Base-by-base conservation (phyloP, 2,888 invertebrate species). In the Acheta domesticus region DNA sequence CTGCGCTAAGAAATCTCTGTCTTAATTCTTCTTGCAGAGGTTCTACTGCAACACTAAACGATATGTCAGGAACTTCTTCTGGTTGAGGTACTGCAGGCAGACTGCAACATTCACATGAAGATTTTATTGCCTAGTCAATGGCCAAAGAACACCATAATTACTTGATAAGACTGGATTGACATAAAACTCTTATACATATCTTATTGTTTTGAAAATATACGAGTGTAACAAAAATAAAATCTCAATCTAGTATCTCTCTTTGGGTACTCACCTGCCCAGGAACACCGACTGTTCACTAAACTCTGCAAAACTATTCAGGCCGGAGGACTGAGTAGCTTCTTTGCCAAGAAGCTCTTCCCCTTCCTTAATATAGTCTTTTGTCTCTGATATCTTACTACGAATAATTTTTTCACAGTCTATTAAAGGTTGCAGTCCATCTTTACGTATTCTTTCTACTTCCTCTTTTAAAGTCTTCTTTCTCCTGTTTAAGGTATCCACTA, bases 21-120 rank as follows among this genome's bases (percentile, higher is more conserved):
- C 83, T 80, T 48, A 86, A 79, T 73, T 85, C 81, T 36, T 76
- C 73, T 36, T 87, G 84, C 19, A 87, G 85, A 16, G 86, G 83
- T 23, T 84, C 85, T n/a, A 85, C 83, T 49, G 88, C 87, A 78
- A 86, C 86, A 82, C 88, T 87, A 82, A 90, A 89, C 48, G 87
- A 87, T 78, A 91, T 87, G 83, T 86, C 89, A 77, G 90, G 89
- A 81, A 90, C 89, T 83, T 90, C 89, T 83, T 88, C 88, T n/a
- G 89, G 85, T 79, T 87, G 86, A 49, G 90, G 90, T 21, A 90
- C 89, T 83, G 89, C 90, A 48, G 90, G 90, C 80, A 90, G 86
- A 83, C 89, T 89, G 82, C 12, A 84, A 82, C 23, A 78, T 50
- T 36, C n/a, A 21, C 21, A 76, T n/a, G 2, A 76, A 76, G 20